Evolutionary conservation across 2,797 vertebrate genomes (phyloP).

Genomic region (Holocentrus rufus): DNA sequence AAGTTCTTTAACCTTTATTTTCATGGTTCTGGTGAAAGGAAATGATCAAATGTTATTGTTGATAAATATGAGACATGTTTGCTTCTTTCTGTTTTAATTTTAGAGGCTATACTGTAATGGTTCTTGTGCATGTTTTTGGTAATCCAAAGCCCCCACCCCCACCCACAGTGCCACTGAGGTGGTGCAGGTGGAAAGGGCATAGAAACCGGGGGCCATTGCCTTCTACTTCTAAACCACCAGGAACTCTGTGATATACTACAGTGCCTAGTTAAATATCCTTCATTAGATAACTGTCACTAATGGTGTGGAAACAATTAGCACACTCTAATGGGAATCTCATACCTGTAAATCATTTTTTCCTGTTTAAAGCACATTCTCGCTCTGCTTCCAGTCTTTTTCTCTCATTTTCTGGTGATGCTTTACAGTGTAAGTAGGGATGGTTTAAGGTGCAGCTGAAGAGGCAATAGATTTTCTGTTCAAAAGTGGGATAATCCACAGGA

Average conservation of each 20-base stretch:
- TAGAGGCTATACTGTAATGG: constrained; percentile 20
- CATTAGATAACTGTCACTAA: constrained; percentile 88
- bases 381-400: constrained; percentile 74
- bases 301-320: constrained; percentile 89
- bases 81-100: not conserved
- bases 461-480: constrained; percentile 68
- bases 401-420: constrained; percentile 73
- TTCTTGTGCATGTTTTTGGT: not conserved
- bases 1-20: constrained; percentile 1
- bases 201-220: constrained; percentile 61
- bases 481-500: constrained; percentile 51
- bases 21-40: not conserved
- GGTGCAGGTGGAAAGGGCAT: constrained; percentile 66
- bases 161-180: constrained; percentile 21
- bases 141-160: not conserved
- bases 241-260: constrained; percentile 80
- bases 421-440: constrained; percentile 71
- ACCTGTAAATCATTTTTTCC: constrained; percentile 87
- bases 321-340: constrained; percentile 85
- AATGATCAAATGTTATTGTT: not conserved
- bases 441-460: constrained; percentile 71
- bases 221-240: constrained; percentile 56
- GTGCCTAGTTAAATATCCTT: constrained; percentile 81
- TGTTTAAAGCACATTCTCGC: constrained; percentile 79
- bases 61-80: not conserved